These are phyloP conservation scores for Lipotes vexillifer DNA, from an alignment of 2,113 vertebrate genomes.

Conservation along the genomic window DNA sequence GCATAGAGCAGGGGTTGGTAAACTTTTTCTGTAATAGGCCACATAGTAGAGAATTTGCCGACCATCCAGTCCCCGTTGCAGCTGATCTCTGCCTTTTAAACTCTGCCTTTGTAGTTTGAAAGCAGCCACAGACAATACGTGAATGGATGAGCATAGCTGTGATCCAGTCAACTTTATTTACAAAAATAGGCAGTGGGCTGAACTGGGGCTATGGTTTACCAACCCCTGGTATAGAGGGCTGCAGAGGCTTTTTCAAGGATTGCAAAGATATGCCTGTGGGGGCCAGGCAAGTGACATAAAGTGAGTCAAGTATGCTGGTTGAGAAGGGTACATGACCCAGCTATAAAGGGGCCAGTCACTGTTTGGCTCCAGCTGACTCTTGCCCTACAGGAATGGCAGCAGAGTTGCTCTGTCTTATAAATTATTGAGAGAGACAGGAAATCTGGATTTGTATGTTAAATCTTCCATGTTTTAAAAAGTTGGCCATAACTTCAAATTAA, in stretches of 20 bases:
- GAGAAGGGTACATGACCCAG: background rate
- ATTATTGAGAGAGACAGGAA: background rate
- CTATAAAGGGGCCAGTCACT: fast-evolving
- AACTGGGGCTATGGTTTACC: background rate
- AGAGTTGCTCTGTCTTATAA: background rate
- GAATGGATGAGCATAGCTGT: background rate
- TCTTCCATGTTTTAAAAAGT: background rate
- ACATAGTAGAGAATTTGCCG: background rate
- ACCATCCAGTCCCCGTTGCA: background rate
- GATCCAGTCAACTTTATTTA: background rate
- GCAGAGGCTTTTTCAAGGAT: background rate
- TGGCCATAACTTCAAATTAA: background rate
- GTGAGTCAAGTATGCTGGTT: background rate
- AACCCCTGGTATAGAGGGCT: background rate
- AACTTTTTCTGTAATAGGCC: background rate
- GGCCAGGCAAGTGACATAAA: background rate
- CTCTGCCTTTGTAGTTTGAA: background rate
- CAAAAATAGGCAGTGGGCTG: background rate
- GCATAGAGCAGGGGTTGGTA: background rate
- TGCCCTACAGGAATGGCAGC: background rate
- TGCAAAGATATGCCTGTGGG: too few species aligned
- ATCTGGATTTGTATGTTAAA: background rate
- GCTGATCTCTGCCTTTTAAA: background rate
- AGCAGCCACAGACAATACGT: background rate
- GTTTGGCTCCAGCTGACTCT: background rate